These are phyloP conservation scores for Tineola bisselliella DNA, from an alignment of 2,888 invertebrate species.

Conservation along the genomic window DNA sequence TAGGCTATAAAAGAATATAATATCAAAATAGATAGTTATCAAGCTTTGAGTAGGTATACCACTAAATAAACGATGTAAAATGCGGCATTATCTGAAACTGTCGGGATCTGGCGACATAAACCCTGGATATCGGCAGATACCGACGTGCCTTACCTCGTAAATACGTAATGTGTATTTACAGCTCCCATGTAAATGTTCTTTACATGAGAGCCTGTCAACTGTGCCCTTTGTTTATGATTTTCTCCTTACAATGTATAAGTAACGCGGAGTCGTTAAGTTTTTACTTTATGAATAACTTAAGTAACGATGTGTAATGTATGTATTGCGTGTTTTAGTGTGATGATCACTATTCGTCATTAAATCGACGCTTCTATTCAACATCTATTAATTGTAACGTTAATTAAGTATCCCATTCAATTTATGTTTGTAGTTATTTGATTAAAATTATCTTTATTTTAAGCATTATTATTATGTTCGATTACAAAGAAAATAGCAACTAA, in stretches of 20 bases:
- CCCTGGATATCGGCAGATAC: conserved; percentile 13
- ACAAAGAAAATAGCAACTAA: too few species aligned
- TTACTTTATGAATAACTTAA: neutral
- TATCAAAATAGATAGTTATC: neutral
- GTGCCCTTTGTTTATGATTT: conserved; percentile 14
- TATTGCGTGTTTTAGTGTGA: too few species aligned
- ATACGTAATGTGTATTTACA: conserved; percentile 15
- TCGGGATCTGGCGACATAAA: conserved; percentile 15
- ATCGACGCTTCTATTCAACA: too few species aligned
- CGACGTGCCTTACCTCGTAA: conserved; percentile 11
- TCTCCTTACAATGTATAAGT: conserved; percentile 8
- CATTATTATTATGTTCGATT: too few species aligned
- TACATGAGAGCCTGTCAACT: conserved; percentile 13
- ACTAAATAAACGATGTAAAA: neutral
- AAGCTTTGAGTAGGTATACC: neutral
- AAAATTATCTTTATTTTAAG: too few species aligned
- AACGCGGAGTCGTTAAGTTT: conserved; percentile 5
- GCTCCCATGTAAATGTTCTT: neutral
- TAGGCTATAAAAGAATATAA: too few species aligned
- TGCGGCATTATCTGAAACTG: conserved; percentile 10
- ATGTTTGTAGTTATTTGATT: too few species aligned
- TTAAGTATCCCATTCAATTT: too few species aligned
- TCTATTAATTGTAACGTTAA: too few species aligned
- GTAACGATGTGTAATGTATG: neutral
- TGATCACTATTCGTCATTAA: too few species aligned